Evolutionary conservation across 2,113 vertebrate species (phyloP).

Genomic region (Brachypteracias leptosomus): DNA sequence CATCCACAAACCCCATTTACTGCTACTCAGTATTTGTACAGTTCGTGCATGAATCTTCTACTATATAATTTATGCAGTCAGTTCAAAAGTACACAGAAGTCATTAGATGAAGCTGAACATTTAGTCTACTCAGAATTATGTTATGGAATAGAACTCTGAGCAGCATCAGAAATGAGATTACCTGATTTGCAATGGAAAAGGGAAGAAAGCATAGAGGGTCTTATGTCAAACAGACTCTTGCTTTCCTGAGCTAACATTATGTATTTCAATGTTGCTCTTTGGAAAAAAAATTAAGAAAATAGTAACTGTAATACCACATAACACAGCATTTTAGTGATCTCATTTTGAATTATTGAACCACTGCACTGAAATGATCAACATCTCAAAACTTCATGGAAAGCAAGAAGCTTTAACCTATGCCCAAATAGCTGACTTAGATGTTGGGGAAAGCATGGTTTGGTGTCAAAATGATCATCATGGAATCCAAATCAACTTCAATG

Average conservation of each 20-base stretch:
- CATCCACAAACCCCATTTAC: slow-evolving; percentile 19
- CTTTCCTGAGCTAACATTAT: not conserved
- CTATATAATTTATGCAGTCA: slow-evolving; percentile 31
- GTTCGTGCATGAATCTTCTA: slow-evolving; percentile 24
- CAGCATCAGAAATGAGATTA: slow-evolving; percentile 35
- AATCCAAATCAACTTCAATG: not conserved
- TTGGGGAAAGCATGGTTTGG: not conserved
- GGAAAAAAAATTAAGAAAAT: accelerated
- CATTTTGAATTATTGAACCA: not conserved
- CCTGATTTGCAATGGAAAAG: not conserved
- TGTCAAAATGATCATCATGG: not conserved
- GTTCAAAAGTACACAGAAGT: slow-evolving; percentile 37
- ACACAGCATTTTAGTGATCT: not conserved
- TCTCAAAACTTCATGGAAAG: not conserved
- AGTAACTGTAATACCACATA: not conserved
- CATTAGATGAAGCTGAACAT: slow-evolving; percentile 36
- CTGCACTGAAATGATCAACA: not conserved
- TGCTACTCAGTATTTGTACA: slow-evolving; percentile 12
- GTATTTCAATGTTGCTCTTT: not conserved
- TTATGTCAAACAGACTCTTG: not conserved
- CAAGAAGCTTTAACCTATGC: not conserved
- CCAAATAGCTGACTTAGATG: accelerated
- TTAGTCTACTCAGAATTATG: slow-evolving; percentile 1
- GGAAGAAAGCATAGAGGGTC: not conserved
- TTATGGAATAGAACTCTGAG: not conserved